These are phyloP conservation scores for Drosophila rufa DNA, from an alignment of 1,140 invertebrate genomes.

Conservation along the genomic window DNA sequence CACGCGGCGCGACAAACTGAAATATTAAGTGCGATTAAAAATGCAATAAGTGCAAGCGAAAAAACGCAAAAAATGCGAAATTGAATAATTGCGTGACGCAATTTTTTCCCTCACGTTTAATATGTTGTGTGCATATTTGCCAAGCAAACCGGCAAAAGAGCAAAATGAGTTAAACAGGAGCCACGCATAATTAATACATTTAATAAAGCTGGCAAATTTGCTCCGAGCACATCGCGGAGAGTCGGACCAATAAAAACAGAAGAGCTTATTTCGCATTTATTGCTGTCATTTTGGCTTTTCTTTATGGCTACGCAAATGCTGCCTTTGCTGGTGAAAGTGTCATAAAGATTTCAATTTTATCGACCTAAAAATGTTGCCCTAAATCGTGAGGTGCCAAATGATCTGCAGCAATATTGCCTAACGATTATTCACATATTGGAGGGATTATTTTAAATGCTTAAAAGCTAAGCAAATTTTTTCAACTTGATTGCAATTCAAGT, in stretches of 20 bases:
- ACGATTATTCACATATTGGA: neutral
- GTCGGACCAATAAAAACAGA: slow-evolving; percentile 14
- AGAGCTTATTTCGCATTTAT: slow-evolving; percentile 24
- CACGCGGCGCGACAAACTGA: slow-evolving; percentile 56
- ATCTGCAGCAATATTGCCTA: neutral
- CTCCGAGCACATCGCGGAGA: slow-evolving; percentile 11
- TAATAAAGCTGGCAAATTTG: slow-evolving; percentile 53
- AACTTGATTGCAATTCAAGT: neutral
- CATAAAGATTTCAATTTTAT: slow-evolving; percentile 1
- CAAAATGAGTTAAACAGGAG: slow-evolving; percentile 47
- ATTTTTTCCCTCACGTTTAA: slow-evolving; percentile 38
- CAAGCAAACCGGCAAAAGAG: slow-evolving; percentile 33
- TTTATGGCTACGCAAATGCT: slow-evolving; percentile 12
- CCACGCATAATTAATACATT: slow-evolving; percentile 56
- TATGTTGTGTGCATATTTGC: slow-evolving; percentile 34
- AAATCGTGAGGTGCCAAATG: neutral
- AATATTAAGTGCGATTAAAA: slow-evolving; percentile 70
- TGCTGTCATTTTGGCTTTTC: slow-evolving; percentile 26
- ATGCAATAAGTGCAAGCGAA: slow-evolving; percentile 58
- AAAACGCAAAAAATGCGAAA: slow-evolving; percentile 42
- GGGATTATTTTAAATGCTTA: too few relatives aligned
- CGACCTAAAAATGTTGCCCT: neutral
- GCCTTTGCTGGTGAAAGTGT: neutral
- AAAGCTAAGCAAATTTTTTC: neutral
- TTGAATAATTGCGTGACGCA: slow-evolving; percentile 45